Percentiles rank a stretch among this genome's conserved stretches.
phyloP scores from a whole-genome alignment of 2,888 invertebrate species.

The Scotopteryx bipunctaria region DNA sequence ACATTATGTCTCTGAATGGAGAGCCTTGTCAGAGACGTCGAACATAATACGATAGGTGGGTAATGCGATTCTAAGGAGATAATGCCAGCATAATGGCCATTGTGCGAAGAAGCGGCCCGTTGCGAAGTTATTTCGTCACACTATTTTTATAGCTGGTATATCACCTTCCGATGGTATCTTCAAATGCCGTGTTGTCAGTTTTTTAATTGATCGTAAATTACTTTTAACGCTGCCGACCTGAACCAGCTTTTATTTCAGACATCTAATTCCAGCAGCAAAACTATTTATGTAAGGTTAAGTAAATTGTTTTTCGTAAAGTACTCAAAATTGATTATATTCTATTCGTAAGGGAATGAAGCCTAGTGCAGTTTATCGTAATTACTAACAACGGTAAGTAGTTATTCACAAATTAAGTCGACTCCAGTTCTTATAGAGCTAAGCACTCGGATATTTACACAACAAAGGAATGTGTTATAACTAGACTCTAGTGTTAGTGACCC shows the following conservation, averaged over 20 bases:
- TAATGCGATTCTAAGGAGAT: slow-evolving; percentile 48
- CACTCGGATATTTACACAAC: slow-evolving; percentile 40
- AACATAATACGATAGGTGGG: slow-evolving; percentile 44
- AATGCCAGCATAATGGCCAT: slow-evolving; percentile 37
- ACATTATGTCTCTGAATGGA: slow-evolving; percentile 67
- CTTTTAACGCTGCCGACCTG: neutral
- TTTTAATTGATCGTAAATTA: no score
- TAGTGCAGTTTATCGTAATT: slow-evolving; percentile 37
- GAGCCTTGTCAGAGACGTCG: slow-evolving; percentile 47
- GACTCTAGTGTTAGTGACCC: no score
- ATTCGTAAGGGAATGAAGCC: no score
- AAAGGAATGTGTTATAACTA: no score
- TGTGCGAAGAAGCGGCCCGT: slow-evolving; percentile 35
- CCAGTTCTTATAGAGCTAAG: slow-evolving; percentile 40
- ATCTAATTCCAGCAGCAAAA: no score
- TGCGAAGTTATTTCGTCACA: slow-evolving; percentile 37
- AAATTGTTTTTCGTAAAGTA: no score
- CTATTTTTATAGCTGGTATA: slow-evolving; percentile 10
- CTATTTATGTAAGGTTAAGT: no score
- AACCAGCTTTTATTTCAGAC: slow-evolving; percentile 5
- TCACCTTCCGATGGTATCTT: slow-evolving; percentile 3
- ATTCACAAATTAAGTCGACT: slow-evolving; percentile 49
- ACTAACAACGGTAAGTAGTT: slow-evolving; percentile 40
- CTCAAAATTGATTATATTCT: no score
- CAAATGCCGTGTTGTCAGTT: no score